phyloP scores from a whole-genome alignment of 1,140 invertebrate species.

The Pogonus chalceus region DNA sequence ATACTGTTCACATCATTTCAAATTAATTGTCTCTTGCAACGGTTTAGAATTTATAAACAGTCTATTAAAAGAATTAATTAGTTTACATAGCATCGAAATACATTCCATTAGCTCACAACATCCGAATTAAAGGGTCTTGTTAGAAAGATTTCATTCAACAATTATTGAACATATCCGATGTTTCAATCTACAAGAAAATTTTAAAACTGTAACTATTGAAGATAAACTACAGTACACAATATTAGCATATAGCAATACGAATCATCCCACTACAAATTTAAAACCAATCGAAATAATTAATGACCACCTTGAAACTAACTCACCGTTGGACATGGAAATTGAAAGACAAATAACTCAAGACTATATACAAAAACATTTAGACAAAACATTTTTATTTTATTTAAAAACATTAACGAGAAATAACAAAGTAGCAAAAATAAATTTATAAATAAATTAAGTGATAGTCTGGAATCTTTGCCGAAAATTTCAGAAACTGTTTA shows the following conservation, averaged over 20 bases:
- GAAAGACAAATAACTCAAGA: not conserved
- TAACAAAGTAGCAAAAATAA: not conserved
- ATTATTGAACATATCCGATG: not conserved
- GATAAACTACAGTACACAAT: not conserved
- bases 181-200: not conserved
- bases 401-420: not conserved
- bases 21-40: slow-evolving; percentile 12
- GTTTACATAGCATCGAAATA: slow-evolving; percentile 15
- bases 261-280: not conserved
- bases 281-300: not conserved
- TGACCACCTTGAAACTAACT: not conserved
- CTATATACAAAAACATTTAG: not conserved
- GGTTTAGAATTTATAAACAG: slow-evolving; percentile 13
- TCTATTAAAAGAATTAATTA: slow-evolving; percentile 13
- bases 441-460: not conserved
- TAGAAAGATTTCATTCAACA: slow-evolving; percentile 16
- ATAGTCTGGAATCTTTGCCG: not conserved
- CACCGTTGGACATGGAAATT: not conserved
- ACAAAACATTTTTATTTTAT: not conserved
- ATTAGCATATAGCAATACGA: not conserved
- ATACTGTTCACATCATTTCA: slow-evolving; percentile 8
- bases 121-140: slow-evolving; percentile 12
- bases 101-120: slow-evolving; percentile 14
- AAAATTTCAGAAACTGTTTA: not conserved
- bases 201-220: not conserved